Conservation (phyloP, 2,888 invertebrate genomes). For the Carcina quercana region DNA sequence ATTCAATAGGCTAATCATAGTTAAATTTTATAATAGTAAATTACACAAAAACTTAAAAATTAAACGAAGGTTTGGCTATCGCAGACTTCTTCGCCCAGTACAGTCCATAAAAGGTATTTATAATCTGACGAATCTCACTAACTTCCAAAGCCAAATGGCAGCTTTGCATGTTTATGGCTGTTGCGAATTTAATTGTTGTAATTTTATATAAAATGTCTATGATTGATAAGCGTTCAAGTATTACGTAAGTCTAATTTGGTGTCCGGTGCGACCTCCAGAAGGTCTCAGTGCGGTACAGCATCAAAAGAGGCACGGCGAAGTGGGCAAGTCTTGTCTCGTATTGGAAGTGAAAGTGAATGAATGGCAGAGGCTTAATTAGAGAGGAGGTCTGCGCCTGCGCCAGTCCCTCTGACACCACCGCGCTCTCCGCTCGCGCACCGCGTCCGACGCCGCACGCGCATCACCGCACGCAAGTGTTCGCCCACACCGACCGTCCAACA, state of each 20-base stretch:
- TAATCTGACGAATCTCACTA: too few relatives aligned
- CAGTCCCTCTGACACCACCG: constrained; percentile 63
- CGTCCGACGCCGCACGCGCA: constrained; percentile 22
- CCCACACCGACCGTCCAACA: constrained; percentile 9
- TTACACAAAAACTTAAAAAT: too few relatives aligned
- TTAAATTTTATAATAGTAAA: too few relatives aligned
- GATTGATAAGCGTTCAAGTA: constrained; percentile 1
- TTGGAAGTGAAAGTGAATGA: constrained; percentile 75
- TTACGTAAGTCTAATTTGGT: constrained; percentile 38
- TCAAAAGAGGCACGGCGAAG: constrained; percentile 47
- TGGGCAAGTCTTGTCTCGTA: constrained; percentile 59
- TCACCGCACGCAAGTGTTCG: constrained; percentile 5
- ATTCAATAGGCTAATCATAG: too few relatives aligned
- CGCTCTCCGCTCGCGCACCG: constrained; percentile 47
- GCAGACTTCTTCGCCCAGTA: too few relatives aligned
- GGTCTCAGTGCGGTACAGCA: constrained; percentile 49
- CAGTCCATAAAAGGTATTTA: too few relatives aligned
- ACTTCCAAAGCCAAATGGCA: too few relatives aligned
- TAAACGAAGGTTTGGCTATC: too few relatives aligned
- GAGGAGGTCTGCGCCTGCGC: constrained; percentile 62
- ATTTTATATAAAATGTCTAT: constrained; percentile 6
- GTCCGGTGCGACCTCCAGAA: constrained; percentile 69
- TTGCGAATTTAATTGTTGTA: constrained; percentile 3
- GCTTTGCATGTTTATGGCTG: too few relatives aligned
- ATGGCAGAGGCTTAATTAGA: constrained; percentile 72